These are phyloP conservation scores for Furnarius figulus DNA, from an alignment of 2,113 vertebrate genomes.

Conservation along the genomic window DNA sequence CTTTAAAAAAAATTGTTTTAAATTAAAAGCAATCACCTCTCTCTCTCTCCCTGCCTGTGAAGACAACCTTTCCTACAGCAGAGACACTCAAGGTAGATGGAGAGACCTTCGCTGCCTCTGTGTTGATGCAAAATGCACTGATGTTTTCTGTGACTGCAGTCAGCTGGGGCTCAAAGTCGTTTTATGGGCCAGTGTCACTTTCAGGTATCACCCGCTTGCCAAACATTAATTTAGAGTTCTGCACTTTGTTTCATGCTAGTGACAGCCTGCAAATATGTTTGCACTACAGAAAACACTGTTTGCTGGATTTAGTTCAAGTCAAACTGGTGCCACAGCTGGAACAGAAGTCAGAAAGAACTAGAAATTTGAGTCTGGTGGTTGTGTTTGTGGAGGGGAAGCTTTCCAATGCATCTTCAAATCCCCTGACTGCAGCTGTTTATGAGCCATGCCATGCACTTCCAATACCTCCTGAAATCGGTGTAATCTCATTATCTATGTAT, in stretches of 20 bases:
- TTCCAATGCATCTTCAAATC: not conserved
- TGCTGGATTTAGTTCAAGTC: not conserved
- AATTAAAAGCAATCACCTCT: not conserved
- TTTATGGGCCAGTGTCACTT: not conserved
- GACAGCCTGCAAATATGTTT: not conserved
- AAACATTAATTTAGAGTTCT: not conserved
- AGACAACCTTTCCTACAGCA: not conserved
- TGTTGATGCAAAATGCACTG: not conserved
- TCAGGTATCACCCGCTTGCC: not conserved
- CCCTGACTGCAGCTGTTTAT: not conserved
- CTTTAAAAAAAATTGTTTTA: not conserved
- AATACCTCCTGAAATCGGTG: not conserved
- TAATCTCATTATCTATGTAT: conserved; percentile 15
- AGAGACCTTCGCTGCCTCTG: not conserved
- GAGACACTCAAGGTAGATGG: not conserved
- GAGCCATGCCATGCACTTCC: not conserved
- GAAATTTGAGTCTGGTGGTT: not conserved
- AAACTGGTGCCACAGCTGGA: not conserved
- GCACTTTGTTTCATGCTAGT: not conserved
- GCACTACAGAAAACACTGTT: not conserved
- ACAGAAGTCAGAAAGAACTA: not conserved
- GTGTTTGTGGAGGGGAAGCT: not conserved
- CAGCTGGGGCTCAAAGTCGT: not conserved
- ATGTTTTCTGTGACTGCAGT: not conserved
- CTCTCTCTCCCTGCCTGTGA: not conserved